These are phyloP conservation scores for Rhaphigaster nebulosa DNA, from an alignment of 2,888 invertebrate genomes.

Conservation along the genomic window DNA sequence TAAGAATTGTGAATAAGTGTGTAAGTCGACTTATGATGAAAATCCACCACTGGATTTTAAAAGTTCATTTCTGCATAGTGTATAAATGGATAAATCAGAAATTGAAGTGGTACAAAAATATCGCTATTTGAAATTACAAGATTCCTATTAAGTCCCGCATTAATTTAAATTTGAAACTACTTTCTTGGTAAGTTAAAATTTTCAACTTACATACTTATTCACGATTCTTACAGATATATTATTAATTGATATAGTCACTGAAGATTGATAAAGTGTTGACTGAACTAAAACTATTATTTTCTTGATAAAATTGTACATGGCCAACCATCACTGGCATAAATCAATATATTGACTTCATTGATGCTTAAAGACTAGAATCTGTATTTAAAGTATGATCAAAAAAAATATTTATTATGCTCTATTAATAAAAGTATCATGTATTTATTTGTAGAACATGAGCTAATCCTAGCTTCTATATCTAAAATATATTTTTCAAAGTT, in stretches of 20 bases:
- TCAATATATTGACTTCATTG: neutral
- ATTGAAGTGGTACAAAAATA: too few species aligned
- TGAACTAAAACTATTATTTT: neutral
- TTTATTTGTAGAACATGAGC: neutral
- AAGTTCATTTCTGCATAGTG: too few species aligned
- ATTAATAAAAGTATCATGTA: neutral
- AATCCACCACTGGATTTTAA: too few species aligned
- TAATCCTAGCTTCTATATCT: neutral
- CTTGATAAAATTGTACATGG: neutral
- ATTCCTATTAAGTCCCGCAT: too few species aligned
- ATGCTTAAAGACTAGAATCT: neutral
- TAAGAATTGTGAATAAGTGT: too few species aligned
- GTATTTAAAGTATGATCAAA: neutral
- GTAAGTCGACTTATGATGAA: too few species aligned
- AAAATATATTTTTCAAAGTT: neutral
- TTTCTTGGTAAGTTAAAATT: too few species aligned
- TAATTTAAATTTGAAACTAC: too few species aligned
- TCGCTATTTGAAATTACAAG: too few species aligned
- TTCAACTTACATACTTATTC: too few species aligned
- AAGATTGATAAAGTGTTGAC: neutral
- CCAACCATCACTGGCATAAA: neutral
- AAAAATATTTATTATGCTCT: neutral
- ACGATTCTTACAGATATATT: too few species aligned
- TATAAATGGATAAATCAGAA: too few species aligned
- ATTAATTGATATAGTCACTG: slow-evolving; percentile 66